A percentile compares a stretch with the other conserved stretches of the same genome.
Evolutionary conservation across 2,888 invertebrate genomes (phyloP).

Genomic region (Harpalus rubripes): DNA sequence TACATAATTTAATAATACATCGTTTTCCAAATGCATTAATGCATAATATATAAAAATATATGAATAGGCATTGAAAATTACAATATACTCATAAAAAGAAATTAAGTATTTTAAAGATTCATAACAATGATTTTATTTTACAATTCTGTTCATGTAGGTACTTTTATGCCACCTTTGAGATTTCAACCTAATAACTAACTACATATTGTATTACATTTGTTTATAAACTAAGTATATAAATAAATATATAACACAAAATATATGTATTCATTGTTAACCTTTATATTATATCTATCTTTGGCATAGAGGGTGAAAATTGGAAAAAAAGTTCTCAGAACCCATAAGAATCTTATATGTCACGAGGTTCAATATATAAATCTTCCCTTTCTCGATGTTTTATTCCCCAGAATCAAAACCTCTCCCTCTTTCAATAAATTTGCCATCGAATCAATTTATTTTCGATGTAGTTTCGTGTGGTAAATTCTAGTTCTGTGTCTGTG

Average conservation of each 20-base stretch:
- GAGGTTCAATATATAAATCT: conserved; percentile 41
- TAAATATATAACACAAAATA: background rate
- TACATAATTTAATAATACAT: no score
- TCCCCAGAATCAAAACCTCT: conserved; percentile 40
- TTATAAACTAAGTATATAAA: background rate
- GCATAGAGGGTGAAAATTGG: conserved; percentile 7
- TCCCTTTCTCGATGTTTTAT: conserved; percentile 39
- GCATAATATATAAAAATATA: no score
- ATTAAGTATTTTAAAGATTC: no score
- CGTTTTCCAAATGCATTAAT: no score
- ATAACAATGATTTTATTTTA: no score
- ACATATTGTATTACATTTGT: background rate
- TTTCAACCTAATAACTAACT: no score
- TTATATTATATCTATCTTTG: background rate
- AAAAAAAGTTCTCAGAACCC: conserved; percentile 9
- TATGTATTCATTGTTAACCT: background rate
- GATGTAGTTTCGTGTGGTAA: conserved; percentile 25
- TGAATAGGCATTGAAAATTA: no score
- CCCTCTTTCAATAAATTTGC: conserved; percentile 41
- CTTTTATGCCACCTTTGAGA: no score
- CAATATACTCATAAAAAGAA: no score
- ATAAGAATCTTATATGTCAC: conserved; percentile 40
- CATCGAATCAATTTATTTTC: conserved; percentile 36
- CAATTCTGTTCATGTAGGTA: no score
- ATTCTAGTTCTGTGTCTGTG: conserved; percentile 5